A percentile compares a stretch with the other conserved stretches of the same genome.
Evolutionary conservation across 2,888 invertebrate genomes (phyloP).

Genomic region (Lutraria lutraria): DNA sequence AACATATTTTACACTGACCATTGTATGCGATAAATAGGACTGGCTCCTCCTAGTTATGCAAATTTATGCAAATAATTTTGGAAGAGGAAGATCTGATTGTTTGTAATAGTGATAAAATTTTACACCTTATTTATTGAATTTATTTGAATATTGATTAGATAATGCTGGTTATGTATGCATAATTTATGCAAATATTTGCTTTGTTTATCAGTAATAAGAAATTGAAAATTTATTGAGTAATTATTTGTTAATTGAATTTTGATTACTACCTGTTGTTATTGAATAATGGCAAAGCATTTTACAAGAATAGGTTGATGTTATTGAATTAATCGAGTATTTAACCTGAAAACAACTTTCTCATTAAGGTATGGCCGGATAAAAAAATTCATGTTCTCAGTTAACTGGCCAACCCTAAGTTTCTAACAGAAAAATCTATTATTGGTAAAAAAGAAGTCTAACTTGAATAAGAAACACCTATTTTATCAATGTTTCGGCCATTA

Average conservation of each 20-base stretch:
- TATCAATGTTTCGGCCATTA: no score
- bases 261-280: not conserved
- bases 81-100: slow-evolving; percentile 36
- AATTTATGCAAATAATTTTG: slow-evolving; percentile 33
- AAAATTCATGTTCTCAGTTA: no score
- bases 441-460: no score
- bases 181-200: slow-evolving; percentile 2
- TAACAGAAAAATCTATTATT: no score
- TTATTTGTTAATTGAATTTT: not conserved
- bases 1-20: not conserved
- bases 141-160: not conserved
- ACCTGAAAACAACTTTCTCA: no score
- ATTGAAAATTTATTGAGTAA: not conserved
- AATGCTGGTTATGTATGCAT: not conserved
- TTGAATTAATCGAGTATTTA: no score
- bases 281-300: not conserved
- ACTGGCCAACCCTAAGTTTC: no score
- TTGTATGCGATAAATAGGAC: not conserved
- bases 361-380: no score
- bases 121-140: slow-evolving; percentile 25
- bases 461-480: no score
- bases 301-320: no score
- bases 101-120: slow-evolving; percentile 24
- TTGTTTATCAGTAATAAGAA: not conserved
- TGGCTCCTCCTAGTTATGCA: slow-evolving; percentile 33